Conservation (phyloP, 2,797 vertebrate genomes). For the Bryconaethiops microstoma region DNA sequence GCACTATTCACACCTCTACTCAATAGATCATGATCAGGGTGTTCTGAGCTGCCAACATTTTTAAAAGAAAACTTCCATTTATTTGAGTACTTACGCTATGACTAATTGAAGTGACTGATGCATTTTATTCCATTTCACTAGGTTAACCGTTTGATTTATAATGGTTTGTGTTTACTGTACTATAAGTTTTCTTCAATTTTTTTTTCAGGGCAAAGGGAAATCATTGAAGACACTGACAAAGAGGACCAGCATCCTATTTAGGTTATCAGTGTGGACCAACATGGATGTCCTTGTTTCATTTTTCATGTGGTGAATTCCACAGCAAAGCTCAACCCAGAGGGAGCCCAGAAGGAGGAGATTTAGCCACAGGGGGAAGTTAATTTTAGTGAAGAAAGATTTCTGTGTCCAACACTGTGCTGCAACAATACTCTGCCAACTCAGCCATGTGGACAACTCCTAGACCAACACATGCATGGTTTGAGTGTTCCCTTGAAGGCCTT, state of each 20-base stretch:
- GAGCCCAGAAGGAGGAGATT: background rate
- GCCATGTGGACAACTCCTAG: background rate
- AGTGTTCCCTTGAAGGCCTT: conserved; percentile 3
- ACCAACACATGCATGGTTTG: background rate
- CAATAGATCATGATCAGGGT: background rate
- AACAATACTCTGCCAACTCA: background rate
- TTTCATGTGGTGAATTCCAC: background rate
- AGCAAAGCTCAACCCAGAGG: background rate
- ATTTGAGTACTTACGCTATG: background rate
- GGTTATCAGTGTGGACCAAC: background rate
- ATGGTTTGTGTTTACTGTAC: background rate
- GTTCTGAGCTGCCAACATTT: background rate
- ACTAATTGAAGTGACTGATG: background rate
- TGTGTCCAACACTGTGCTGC: background rate
- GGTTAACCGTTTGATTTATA: background rate
- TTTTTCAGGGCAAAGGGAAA: conserved; percentile 7
- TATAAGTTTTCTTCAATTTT: conserved; percentile 8
- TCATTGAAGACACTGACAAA: background rate
- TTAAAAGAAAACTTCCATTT: background rate
- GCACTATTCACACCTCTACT: background rate
- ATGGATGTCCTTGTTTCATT: background rate
- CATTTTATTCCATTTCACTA: background rate
- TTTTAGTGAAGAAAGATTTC: too few species aligned
- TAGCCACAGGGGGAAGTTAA: background rate
- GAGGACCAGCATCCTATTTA: background rate